phyloP scores from a whole-genome alignment of 2,113 vertebrate species.

The Scalopus aquaticus region DNA sequence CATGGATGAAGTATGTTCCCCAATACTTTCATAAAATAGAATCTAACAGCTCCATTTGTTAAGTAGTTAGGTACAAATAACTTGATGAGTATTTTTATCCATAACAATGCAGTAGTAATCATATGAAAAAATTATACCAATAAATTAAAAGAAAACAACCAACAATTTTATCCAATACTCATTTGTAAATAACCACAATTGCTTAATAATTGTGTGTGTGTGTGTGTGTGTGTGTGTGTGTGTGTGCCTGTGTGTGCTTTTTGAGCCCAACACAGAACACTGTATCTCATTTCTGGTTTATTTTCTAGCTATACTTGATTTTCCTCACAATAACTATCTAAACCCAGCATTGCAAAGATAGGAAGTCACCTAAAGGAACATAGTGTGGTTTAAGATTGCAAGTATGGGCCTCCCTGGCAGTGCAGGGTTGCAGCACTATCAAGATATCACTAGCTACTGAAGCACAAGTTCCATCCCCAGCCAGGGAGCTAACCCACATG shows the following conservation, averaged over 20 bases:
- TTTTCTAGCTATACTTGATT: neutral
- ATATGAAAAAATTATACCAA: neutral
- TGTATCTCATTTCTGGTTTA: neutral
- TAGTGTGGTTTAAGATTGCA: neutral
- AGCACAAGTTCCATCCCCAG: too few relatives aligned
- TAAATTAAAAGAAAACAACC: neutral
- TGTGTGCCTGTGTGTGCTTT: neutral
- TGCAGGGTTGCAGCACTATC: too few relatives aligned
- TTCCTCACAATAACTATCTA: neutral
- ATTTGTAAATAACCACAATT: neutral
- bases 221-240: too few relatives aligned
- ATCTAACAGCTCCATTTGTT: neutral
- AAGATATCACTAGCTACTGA: too few relatives aligned
- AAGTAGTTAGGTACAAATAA: neutral
- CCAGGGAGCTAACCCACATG: too few relatives aligned
- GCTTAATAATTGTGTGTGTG: neutral
- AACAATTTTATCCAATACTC: neutral
- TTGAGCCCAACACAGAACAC: neutral
- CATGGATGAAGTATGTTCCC: neutral
- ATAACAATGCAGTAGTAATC: neutral
- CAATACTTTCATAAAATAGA: neutral
- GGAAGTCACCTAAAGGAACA: neutral
- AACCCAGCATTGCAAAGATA: neutral
- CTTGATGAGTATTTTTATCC: neutral
- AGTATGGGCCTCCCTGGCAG: too few relatives aligned